Conservation (phyloP, 2,113 vertebrate genomes). For the Agelaius tricolor region DNA sequence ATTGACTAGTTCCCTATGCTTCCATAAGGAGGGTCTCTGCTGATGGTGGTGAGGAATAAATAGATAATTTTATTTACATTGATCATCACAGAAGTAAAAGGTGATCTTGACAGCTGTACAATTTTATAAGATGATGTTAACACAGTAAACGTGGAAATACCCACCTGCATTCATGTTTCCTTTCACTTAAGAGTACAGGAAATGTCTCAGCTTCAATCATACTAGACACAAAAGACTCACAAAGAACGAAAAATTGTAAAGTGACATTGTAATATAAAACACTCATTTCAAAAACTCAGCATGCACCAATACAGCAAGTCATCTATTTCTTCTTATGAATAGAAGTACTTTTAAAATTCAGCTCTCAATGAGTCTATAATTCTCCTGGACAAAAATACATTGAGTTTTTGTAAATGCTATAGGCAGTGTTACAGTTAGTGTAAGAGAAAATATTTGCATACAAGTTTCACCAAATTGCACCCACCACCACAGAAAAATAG, state of each 20-base stretch:
- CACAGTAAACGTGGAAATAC: background rate
- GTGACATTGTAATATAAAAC: background rate
- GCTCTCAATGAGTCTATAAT: background rate
- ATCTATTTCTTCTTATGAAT: background rate
- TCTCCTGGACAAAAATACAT: background rate
- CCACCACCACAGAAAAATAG: background rate
- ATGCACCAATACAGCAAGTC: background rate
- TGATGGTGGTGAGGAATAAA: background rate
- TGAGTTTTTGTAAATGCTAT: background rate
- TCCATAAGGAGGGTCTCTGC: background rate
- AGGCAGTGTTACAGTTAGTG: accelerated
- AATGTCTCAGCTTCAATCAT: background rate
- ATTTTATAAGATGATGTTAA: background rate
- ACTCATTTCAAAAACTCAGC: background rate
- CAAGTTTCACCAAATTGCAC: background rate
- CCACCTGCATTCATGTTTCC: background rate
- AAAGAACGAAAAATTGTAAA: background rate
- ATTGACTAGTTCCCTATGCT: background rate
- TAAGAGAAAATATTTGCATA: background rate
- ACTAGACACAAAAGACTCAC: background rate
- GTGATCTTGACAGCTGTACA: background rate
- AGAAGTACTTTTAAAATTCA: background rate
- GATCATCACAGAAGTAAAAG: background rate
- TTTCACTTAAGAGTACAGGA: background rate
- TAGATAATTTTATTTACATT: background rate